Percentiles rank a stretch among this genome's conserved stretches.
Conservation (phyloP, 2,888 invertebrate species). For the Papilio gigon region DNA sequence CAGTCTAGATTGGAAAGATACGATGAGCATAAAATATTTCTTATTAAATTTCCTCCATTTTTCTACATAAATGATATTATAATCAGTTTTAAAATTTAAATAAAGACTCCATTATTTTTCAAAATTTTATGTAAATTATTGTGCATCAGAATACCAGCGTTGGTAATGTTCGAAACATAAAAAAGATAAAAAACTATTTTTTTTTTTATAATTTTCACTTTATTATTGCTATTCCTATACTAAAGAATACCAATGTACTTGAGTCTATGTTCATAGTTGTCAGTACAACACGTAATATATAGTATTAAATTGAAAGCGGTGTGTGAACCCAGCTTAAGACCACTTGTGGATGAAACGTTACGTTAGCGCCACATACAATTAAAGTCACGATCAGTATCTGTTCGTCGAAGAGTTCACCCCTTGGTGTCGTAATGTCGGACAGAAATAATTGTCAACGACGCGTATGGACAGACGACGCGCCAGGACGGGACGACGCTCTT, state of each 20-base stretch:
- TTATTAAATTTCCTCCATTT: not conserved
- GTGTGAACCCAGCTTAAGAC: slow-evolving; percentile 58
- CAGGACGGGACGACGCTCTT: slow-evolving; percentile 20
- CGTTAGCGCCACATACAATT: slow-evolving; percentile 81
- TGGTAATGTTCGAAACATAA: not conserved
- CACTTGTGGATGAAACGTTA: slow-evolving; percentile 71
- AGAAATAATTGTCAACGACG: slow-evolving; percentile 60
- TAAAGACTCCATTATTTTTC: not conserved
- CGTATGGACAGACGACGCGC: slow-evolving; percentile 45
- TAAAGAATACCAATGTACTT: not conserved
- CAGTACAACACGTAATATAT: not conserved
- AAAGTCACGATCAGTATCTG: slow-evolving; percentile 78
- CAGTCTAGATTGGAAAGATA: slow-evolving; percentile 11
- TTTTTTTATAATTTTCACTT: not conserved
- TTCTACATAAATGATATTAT: slow-evolving; percentile 13
- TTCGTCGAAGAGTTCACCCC: slow-evolving; percentile 70
- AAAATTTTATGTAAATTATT: not conserved
- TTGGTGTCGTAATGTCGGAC: slow-evolving; percentile 58
- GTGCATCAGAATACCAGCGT: not conserved
- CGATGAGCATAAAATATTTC: not conserved
- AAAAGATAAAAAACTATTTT: no score
- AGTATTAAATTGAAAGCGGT: slow-evolving; percentile 37
- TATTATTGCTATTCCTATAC: not conserved
- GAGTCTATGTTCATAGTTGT: not conserved
- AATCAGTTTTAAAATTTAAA: slow-evolving; percentile 19